Base-by-base conservation (phyloP, 1,140 invertebrate species). In the Dermatophagoides farinae region DNA sequence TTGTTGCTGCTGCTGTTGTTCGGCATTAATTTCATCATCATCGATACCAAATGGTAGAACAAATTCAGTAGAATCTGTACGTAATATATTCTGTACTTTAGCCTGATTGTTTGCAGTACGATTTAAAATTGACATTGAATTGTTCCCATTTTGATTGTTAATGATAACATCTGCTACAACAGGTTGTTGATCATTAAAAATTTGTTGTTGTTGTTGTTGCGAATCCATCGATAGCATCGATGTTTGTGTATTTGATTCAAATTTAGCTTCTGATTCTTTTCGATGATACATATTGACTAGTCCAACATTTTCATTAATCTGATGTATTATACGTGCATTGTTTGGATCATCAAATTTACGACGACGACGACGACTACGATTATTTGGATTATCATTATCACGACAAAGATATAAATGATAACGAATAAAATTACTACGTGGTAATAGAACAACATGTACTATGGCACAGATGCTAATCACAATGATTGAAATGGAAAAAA, bases 351-450 rank as follows among this genome's bases (percentile, higher is more conserved):
- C 11, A 37, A 52, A 38, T 55, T 39, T 18, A 11, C 6, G 8
- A 16, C 40, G 54, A 41, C 38, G 46, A 9, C 6, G 44, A 14
- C 6, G 57, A 50, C 16, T 52, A n/a, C n/a, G 4, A n/a, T 59
- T 18, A 14, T 59, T 14, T 12, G 8, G 40, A 10, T 16, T 23
- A 16, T 16, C 39, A 16, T 9, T 47, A 18, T 20, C 53, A 37
- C 40, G 44, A 22, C 82, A 85, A 8, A 84, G 70, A 18, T 76
- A 80, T 62, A 89, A 76, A 65, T 90, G 87, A 68, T 84, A 87
- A 64, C 84, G 80, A 49, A 88, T 83, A 68, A 90, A 86, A 9
- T 85, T 81, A 39, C 83, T 84, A 57, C 79, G 77, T 65, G 83
- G 80, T 57, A 86, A 79, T 10, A 82, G 69, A 68, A 84, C 77